Evolutionary conservation across 1,140 invertebrate genomes (phyloP), one percentile per base, ranked within the genome.

Genomic region (Capitella teleta): DNA sequence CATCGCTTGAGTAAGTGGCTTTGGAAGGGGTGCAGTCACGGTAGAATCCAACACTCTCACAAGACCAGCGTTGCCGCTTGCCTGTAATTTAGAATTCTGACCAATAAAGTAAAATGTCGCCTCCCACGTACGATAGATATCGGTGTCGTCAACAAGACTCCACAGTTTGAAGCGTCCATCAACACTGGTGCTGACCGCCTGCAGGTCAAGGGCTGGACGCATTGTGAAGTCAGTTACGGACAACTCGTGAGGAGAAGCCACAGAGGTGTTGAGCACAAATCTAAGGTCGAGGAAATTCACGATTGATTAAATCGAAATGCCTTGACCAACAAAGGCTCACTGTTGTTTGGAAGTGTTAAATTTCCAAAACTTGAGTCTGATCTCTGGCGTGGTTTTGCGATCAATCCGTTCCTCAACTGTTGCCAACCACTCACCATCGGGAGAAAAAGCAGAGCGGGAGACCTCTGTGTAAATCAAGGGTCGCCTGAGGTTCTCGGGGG

Each of bases 361-460:
- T 42, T 76, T 60, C 86, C 86, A 91, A 67, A 88, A 88, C 62
- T 89, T 90, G 0, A 91, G 66, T 32, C 80, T 68, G 1, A 82
- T 70, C 71, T 88, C 83, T 3, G 76, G 69, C 26, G 61, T 67
- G 1, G 77, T 76, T 50, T 77, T 67, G 37, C 72, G 68, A 52
- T 79, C 74, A 59, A 80, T 73, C 56, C 82, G 76, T 40, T 77
- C 74, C 68, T 89, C 85, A 5, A 82, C 76, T 1, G 85, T 87
- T 18, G 79, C 83, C 71, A 90, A 72, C 86, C 86, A 90, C n/a
- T 70, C 59, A 0, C 83, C 82, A 66, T 76, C 67, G 36, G 74
- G 70, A 63, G 78, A 81, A 43, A 89, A 74, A 0, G 81, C 79
- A 28, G 82, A 74, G 56, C 78, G 75, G 1, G 75, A 80, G 0